Conservation (phyloP, 2,888 invertebrate genomes). For the Osmoderma eremita region DNA sequence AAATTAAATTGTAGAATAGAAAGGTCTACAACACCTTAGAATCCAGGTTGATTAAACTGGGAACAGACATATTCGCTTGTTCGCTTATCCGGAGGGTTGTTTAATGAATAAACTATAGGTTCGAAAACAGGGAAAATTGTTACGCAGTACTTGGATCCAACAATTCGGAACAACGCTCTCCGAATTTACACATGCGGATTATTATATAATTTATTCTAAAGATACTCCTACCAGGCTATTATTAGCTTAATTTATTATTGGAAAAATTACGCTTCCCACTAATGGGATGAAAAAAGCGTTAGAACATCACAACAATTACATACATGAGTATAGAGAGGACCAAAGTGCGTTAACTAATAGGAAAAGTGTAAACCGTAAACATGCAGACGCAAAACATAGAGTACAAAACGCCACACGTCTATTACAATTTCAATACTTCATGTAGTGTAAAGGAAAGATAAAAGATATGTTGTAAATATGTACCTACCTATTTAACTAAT, state of each 20-base stretch:
- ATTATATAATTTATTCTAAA: too few species aligned
- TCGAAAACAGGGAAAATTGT: too few species aligned
- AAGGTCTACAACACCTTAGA: slow-evolving; percentile 23
- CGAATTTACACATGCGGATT: too few species aligned
- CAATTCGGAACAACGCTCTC: too few species aligned
- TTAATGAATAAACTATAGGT: slow-evolving; percentile 18
- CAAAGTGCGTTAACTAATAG: slow-evolving; percentile 31
- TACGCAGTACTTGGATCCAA: too few species aligned
- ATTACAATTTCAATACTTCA: background rate
- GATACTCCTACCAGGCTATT: too few species aligned
- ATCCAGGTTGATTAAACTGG: slow-evolving; percentile 33
- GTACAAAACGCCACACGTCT: background rate
- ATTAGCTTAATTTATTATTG: too few species aligned
- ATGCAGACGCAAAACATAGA: slow-evolving; percentile 16
- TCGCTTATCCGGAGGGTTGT: slow-evolving; percentile 5
- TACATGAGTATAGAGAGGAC: slow-evolving; percentile 9
- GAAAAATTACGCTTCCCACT: background rate
- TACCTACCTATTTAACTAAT: slow-evolving; percentile 24
- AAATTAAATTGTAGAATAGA: slow-evolving; percentile 35
- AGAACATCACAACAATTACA: slow-evolving; percentile 1
- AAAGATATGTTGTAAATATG: slow-evolving; percentile 1
- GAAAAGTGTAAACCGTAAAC: slow-evolving; percentile 12
- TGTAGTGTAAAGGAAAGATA: background rate
- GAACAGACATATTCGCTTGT: slow-evolving; percentile 17
- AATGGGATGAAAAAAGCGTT: slow-evolving; percentile 1